Percentiles rank a stretch among this genome's conserved stretches.
phyloP scores from a whole-genome alignment of 2,797 vertebrate species.

The Crenuchus spilurus region DNA sequence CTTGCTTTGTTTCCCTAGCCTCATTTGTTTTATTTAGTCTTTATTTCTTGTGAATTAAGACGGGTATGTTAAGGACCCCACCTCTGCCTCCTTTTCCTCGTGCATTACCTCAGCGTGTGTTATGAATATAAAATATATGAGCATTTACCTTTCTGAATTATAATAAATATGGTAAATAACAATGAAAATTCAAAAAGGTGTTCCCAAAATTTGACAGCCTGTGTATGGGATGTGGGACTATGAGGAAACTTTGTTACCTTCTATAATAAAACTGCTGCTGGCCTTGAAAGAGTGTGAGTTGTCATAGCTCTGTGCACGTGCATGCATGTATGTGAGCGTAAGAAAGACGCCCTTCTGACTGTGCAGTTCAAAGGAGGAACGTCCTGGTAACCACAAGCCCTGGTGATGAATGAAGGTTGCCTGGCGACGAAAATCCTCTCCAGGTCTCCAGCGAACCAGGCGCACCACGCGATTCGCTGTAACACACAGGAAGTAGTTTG shows the following conservation, averaged over 20 bases:
- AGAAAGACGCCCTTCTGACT: conserved; percentile 91
- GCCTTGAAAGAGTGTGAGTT: conserved; percentile 86
- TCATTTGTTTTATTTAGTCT: too few species aligned
- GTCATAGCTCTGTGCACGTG: conserved; percentile 86
- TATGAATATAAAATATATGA: too few species aligned
- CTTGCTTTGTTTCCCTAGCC: too few species aligned
- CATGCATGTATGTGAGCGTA: conserved; percentile 75
- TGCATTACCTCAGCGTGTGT: too few species aligned
- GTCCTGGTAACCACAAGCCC: conserved; percentile 88
- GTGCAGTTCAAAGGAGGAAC: conserved; percentile 88
- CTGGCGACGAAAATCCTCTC: conserved; percentile 78
- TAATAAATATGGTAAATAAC: too few species aligned
- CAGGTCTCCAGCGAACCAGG: conserved; percentile 86
- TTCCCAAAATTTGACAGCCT: too few species aligned
- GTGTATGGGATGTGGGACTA: background rate
- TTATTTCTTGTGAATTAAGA: too few species aligned
- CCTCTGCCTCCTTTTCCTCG: too few species aligned
- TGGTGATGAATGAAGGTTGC: conserved; percentile 95
- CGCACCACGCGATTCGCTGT: conserved; percentile 76
- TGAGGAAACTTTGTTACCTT: conserved; percentile 78
- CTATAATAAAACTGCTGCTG: conserved; percentile 89
- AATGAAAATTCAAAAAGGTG: too few species aligned
- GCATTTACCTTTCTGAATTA: too few species aligned
- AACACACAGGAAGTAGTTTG: conserved; percentile 91
- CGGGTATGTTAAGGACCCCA: too few species aligned